These are phyloP conservation scores for Budorcas taxicolor DNA, from an alignment of 2,113 vertebrate species.

Conservation along the genomic window DNA sequence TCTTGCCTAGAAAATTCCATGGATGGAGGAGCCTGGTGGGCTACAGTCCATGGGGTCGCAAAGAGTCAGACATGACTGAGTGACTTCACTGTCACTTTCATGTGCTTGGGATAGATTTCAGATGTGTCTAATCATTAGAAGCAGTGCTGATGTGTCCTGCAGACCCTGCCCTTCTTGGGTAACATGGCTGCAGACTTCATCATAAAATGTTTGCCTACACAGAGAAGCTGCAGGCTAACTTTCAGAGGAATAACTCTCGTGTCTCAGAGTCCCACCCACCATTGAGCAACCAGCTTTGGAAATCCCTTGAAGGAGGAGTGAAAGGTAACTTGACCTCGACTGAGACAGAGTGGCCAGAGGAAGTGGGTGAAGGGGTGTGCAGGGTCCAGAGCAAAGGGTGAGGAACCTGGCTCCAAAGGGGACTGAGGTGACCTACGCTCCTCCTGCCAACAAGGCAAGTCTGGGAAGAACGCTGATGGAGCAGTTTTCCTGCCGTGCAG, in stretches of 20 bases:
- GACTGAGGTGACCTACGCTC: neutral
- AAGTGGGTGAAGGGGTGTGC: neutral
- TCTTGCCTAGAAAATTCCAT: too few species aligned
- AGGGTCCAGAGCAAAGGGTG: neutral
- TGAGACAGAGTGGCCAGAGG: neutral
- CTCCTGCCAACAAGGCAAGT: neutral
- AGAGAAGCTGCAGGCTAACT: neutral
- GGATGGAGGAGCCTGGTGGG: too few species aligned
- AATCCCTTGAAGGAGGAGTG: neutral
- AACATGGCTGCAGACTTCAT: neutral
- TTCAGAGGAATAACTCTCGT: neutral
- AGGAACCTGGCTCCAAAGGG: neutral
- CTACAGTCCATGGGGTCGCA: too few species aligned
- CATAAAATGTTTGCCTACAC: neutral
- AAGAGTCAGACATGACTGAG: too few species aligned
- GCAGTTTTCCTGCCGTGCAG: neutral
- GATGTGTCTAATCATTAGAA: neutral
- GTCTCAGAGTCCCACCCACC: neutral
- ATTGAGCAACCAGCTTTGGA: neutral
- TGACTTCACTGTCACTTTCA: too few species aligned
- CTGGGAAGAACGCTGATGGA: neutral
- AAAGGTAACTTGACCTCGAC: neutral
- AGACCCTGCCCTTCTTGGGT: neutral
- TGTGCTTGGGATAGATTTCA: neutral
- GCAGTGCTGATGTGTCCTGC: rapidly evolving